Evolutionary conservation across 2,797 vertebrate species (phyloP).

Genomic region (Spea hammondii): DNA sequence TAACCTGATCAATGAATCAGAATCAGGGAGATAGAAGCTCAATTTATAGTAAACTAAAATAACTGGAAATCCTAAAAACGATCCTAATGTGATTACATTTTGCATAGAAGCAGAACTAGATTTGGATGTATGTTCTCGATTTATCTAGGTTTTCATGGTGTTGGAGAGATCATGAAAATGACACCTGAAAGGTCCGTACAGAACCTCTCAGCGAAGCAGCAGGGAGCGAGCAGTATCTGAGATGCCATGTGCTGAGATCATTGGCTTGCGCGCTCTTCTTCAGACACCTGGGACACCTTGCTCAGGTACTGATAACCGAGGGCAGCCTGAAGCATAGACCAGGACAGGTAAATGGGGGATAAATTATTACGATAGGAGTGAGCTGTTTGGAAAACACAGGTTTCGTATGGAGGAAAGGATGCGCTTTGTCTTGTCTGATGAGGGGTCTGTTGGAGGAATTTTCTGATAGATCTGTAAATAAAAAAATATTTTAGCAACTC

Average conservation of each 20-base stretch:
- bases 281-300: conserved; percentile 72
- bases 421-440: conserved; percentile 76
- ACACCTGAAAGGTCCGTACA: not conserved
- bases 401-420: conserved; percentile 75
- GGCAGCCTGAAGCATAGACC: conserved; percentile 87
- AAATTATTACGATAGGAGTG: conserved; percentile 75
- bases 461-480: conserved; percentile 83
- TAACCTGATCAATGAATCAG: too few relatives aligned
- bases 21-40: too few relatives aligned
- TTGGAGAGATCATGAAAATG: too few relatives aligned
- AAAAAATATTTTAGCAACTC: not conserved
- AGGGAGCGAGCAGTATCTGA: not conserved
- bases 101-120: too few relatives aligned
- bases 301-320: conserved; percentile 95
- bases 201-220: not conserved
- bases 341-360: conserved; percentile 88
- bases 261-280: conserved; percentile 74
- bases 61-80: too few relatives aligned
- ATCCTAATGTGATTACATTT: too few relatives aligned
- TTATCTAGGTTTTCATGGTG: too few relatives aligned
- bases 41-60: too few relatives aligned
- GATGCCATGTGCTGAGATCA: conserved; percentile 58
- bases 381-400: conserved; percentile 69
- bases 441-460: conserved; percentile 81
- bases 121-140: too few relatives aligned